These are phyloP conservation scores for Perodicticus potto DNA, from an alignment of 2,797 vertebrate genomes.

Conservation along the genomic window DNA sequence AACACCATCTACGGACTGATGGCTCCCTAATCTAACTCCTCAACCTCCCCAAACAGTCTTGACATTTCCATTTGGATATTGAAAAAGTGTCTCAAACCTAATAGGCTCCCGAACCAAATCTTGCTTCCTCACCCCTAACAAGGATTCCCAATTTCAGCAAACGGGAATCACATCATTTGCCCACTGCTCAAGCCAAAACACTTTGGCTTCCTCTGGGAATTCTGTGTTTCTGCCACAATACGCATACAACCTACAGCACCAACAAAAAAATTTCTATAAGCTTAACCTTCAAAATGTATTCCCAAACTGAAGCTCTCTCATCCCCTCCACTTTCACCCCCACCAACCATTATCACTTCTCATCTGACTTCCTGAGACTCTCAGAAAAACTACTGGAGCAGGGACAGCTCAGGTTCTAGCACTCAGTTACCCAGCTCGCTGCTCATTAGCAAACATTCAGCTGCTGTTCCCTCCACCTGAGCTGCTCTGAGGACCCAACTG, in stretches of 20 bases:
- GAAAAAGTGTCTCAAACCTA: background rate
- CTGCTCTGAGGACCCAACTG: background rate
- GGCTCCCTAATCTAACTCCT: background rate
- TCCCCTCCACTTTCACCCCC: background rate
- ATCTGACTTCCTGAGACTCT: background rate
- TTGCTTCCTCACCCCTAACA: background rate
- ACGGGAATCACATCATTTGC: background rate
- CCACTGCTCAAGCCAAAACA: background rate
- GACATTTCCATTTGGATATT: background rate
- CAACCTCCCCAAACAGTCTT: background rate
- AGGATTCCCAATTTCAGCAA: background rate
- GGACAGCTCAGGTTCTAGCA: background rate
- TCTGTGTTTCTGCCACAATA: background rate
- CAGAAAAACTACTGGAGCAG: background rate
- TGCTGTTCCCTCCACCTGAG: background rate
- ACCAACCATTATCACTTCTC: background rate
- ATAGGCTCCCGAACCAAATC: background rate
- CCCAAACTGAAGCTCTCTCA: background rate
- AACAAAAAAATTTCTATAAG: background rate
- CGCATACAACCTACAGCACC: background rate
- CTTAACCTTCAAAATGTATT: background rate
- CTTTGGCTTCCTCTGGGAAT: background rate
- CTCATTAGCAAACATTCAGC: background rate
- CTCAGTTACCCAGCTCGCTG: background rate
- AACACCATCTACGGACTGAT: background rate